Evolutionary conservation across 2,888 invertebrate genomes (phyloP).

Genomic region (Diarsia mendica): DNA sequence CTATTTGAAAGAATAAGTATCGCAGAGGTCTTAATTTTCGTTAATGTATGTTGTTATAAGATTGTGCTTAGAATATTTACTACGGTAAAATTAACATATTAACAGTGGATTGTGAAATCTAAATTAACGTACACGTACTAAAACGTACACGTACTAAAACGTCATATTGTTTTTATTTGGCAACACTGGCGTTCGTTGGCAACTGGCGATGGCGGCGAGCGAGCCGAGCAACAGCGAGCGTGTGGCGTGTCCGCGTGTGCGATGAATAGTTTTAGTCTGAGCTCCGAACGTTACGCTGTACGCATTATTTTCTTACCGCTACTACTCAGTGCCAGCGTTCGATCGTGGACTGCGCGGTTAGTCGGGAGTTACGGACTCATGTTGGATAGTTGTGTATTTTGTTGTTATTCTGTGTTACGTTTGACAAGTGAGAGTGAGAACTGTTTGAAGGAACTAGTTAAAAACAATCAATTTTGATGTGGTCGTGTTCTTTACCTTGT

Average conservation of each 20-base stretch:
- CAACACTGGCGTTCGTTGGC: constrained; percentile 43
- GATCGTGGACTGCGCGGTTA: constrained; percentile 65
- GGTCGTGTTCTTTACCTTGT: constrained; percentile 72
- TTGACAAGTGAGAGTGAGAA: constrained; percentile 79
- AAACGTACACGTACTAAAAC: constrained; percentile 22
- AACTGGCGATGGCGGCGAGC: constrained; percentile 2
- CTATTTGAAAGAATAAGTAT: not conserved
- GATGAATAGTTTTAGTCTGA: constrained; percentile 55
- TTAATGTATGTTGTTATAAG: not conserved
- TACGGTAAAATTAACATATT: not conserved
- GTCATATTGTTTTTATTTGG: constrained; percentile 34
- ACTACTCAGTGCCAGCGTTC: constrained; percentile 48
- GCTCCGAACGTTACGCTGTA: constrained; percentile 41
- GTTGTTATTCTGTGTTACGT: constrained; percentile 67
- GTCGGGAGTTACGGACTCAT: constrained; percentile 85
- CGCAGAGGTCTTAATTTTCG: not conserved
- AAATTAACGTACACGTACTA: constrained; percentile 12
- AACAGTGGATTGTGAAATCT: not conserved
- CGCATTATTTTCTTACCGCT: constrained; percentile 49
- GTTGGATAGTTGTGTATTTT: constrained; percentile 78
- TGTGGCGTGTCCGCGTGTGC: constrained; percentile 8
- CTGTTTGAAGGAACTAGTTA: constrained; percentile 61
- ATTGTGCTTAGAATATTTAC: not conserved
- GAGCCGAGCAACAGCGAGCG: constrained; percentile 12
- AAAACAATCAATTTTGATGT: constrained; percentile 73